Evolutionary conservation across 37 sponge, comb jelly and placozoan species (phyloP).

Genomic region (Petrosia ficiformis): DNA sequence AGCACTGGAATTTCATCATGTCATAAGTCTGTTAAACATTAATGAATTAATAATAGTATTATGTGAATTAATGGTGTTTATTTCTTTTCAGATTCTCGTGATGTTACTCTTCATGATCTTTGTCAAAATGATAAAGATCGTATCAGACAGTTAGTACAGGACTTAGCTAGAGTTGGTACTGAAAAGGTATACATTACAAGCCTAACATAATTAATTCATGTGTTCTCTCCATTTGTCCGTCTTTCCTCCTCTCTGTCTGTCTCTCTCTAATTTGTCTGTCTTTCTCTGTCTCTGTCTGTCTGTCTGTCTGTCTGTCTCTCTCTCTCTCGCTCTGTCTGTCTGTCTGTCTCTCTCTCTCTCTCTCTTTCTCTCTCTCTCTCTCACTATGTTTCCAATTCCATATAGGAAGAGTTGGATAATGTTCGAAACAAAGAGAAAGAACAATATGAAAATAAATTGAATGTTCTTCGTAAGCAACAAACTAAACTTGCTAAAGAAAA

Average conservation of each 20-base stretch:
- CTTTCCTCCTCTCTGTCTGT: too few species aligned
- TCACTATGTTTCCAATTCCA: too few species aligned
- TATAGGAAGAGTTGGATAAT: neutral
- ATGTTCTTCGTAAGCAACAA: conserved; percentile 14
- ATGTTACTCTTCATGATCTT: conserved; percentile 43
- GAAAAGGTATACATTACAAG: conserved; percentile 46
- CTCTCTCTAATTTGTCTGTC: too few species aligned
- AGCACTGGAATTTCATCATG: too few species aligned
- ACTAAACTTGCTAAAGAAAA: conserved; percentile 12
- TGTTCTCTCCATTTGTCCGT: too few species aligned
- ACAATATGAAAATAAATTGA: conserved; percentile 2
- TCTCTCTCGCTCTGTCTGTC: too few species aligned
- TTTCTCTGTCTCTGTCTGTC: too few species aligned
- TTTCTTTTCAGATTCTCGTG: neutral
- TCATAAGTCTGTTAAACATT: too few species aligned
- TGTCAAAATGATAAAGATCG: conserved; percentile 61
- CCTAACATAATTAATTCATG: neutral
- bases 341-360: too few species aligned
- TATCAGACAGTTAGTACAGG: conserved; percentile 53
- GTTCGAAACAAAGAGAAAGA: conserved; percentile 19
- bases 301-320: too few species aligned
- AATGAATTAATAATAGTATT: neutral
- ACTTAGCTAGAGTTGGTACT: conserved; percentile 44
- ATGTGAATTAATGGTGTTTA: neutral
- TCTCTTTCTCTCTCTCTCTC: too few species aligned